Percentiles rank a stretch among this genome's conserved stretches.
phyloP scores from a whole-genome alignment of 2,888 invertebrate species.

The Pimpla rufipes region DNA sequence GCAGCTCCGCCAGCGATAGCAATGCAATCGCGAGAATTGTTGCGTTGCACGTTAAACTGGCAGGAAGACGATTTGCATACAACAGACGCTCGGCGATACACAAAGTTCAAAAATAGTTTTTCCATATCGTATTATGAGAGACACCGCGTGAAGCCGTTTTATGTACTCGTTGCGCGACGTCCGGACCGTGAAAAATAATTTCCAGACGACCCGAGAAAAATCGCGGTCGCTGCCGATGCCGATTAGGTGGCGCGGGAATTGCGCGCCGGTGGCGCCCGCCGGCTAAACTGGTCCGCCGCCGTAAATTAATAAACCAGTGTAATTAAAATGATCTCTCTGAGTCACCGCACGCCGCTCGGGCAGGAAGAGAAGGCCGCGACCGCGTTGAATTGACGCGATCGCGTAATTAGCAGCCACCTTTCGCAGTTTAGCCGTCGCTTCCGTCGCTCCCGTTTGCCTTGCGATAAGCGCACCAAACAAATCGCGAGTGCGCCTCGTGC shows the following conservation, averaged over 20 bases:
- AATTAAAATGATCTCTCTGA: slow-evolving; percentile 69
- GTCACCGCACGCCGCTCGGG: slow-evolving; percentile 47
- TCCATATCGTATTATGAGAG: too few species aligned
- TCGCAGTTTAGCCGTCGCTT: not conserved
- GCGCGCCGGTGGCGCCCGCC: slow-evolving; percentile 30
- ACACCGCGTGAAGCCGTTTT: not conserved
- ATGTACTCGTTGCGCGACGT: not conserved
- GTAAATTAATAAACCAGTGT: slow-evolving; percentile 69
- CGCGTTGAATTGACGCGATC: slow-evolving; percentile 36
- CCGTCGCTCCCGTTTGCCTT: not conserved
- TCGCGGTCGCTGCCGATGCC: slow-evolving; percentile 6
- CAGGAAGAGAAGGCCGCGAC: slow-evolving; percentile 17
- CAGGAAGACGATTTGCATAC: slow-evolving; percentile 10
- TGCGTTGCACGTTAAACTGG: not conserved
- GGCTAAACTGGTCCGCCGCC: slow-evolving; percentile 43
- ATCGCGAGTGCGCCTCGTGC: too few species aligned
- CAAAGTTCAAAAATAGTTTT: slow-evolving; percentile 20
- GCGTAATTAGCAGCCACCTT: slow-evolving; percentile 45
- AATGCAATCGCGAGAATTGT: slow-evolving; percentile 12
- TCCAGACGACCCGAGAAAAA: slow-evolving; percentile 17
- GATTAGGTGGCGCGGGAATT: slow-evolving; percentile 26
- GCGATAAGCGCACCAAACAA: slow-evolving; percentile 18
- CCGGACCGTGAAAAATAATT: not conserved
- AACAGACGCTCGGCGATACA: not conserved
- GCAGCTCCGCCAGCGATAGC: not conserved